These are phyloP conservation scores for Sinonovacula constricta DNA, from an alignment of 1,140 invertebrate species.

Conservation along the genomic window DNA sequence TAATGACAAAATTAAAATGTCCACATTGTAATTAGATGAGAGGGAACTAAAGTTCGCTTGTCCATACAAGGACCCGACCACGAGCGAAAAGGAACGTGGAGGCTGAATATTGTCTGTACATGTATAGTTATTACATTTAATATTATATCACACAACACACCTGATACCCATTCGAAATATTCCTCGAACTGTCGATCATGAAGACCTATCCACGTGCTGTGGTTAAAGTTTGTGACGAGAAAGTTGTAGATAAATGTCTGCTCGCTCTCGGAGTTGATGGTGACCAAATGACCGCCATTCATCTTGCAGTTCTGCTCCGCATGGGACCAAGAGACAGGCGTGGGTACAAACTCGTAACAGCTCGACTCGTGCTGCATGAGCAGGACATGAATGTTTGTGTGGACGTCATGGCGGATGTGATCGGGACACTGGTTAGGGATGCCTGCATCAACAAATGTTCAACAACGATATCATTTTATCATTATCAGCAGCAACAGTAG, in stretches of 20 bases:
- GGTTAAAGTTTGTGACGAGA: not conserved
- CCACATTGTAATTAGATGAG: too few species aligned
- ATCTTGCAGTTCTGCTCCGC: constrained; percentile 18
- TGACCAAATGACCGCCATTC: constrained; percentile 17
- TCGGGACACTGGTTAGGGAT: not conserved
- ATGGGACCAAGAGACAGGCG: constrained; percentile 1
- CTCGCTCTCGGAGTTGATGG: constrained; percentile 8
- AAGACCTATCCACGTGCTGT: constrained; percentile 22
- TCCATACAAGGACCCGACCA: too few species aligned
- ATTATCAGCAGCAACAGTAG: too few species aligned
- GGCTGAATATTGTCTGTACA: too few species aligned
- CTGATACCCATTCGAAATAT: constrained; percentile 31
- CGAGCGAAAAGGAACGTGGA: too few species aligned
- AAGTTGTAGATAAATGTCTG: constrained; percentile 15
- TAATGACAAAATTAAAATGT: too few species aligned
- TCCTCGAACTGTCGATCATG: constrained; percentile 20
- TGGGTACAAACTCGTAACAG: constrained; percentile 9
- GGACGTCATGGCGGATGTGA: not conserved
- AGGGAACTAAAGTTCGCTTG: too few species aligned
- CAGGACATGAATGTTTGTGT: not conserved
- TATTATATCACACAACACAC: too few species aligned
- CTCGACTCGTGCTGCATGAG: constrained; percentile 1
- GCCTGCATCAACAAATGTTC: too few species aligned
- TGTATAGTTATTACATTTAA: too few species aligned
- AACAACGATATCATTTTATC: too few species aligned